Evolutionary conservation across 2,797 vertebrate species (phyloP).

Genomic region (Acipenser transmontanus): DNA sequence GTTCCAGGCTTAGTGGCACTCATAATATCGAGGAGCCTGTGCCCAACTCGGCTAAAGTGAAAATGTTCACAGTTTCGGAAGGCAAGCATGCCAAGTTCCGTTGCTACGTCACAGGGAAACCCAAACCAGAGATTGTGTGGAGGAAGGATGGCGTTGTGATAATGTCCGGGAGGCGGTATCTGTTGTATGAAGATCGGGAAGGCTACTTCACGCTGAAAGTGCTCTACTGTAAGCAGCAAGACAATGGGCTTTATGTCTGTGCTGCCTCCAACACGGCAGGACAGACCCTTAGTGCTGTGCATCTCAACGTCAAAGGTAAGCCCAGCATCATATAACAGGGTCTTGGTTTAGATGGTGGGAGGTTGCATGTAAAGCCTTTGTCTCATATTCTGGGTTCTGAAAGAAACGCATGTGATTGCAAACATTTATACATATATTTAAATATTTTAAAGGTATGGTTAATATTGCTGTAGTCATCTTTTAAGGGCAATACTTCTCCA

Average conservation of each 20-base stretch:
- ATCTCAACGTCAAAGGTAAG: constrained; percentile 89
- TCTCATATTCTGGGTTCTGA: too few relatives aligned
- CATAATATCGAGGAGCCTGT: constrained; percentile 52
- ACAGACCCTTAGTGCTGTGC: constrained; percentile 88
- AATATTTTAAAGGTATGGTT: too few relatives aligned
- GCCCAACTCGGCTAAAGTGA: constrained; percentile 66
- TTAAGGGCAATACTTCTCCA: too few relatives aligned
- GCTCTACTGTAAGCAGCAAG: constrained; percentile 89
- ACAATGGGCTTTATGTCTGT: constrained; percentile 90
- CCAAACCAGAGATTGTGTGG: constrained; percentile 94
- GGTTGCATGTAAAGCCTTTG: constrained; percentile 28
- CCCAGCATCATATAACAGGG: constrained; percentile 14
- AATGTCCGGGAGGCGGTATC: constrained; percentile 78
- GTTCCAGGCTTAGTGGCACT: constrained; percentile 46
- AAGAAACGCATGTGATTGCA: too few relatives aligned
- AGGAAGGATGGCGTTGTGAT: constrained; percentile 83
- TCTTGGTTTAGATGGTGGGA: constrained; percentile 44
- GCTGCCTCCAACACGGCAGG: constrained; percentile 89
- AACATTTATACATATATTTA: too few relatives aligned
- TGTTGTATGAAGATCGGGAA: constrained; percentile 90
- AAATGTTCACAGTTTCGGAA: constrained; percentile 84
- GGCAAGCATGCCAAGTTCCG: constrained; percentile 98
- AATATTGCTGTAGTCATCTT: too few relatives aligned
- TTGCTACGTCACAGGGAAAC: constrained; percentile 94
- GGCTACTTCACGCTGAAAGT: constrained; percentile 97